Conservation (phyloP, 2,888 invertebrate species). For the Aphidoletes aphidimyza region DNA sequence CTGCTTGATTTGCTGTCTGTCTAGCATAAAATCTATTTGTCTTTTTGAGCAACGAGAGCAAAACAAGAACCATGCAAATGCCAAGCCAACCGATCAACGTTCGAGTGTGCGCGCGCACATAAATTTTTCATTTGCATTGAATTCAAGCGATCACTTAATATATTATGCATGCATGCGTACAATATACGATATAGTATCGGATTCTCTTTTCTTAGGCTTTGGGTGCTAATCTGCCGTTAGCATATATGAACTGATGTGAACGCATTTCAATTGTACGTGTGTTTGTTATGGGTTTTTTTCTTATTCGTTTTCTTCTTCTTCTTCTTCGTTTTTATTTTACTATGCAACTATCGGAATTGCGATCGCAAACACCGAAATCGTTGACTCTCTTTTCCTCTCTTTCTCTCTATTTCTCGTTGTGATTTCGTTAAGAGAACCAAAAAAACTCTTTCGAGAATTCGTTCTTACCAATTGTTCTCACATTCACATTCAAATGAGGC, state of each 20-base stretch:
- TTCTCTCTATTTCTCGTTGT: too few relatives aligned
- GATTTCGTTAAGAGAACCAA: too few relatives aligned
- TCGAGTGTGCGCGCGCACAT: background rate
- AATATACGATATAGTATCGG: background rate
- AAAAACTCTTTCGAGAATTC: background rate
- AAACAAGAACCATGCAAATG: too few relatives aligned
- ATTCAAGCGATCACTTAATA: slow-evolving; percentile 1
- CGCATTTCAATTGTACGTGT: background rate
- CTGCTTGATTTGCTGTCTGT: background rate
- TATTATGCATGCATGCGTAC: slow-evolving; percentile 26
- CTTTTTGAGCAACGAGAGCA: too few relatives aligned
- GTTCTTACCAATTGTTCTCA: background rate
- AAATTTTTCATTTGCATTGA: background rate
- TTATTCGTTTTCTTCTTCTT: too few relatives aligned
- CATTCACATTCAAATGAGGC: slow-evolving; percentile 12
- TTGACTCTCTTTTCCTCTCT: background rate
- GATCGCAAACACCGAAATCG: background rate
- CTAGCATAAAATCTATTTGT: background rate
- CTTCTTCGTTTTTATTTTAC: too few relatives aligned
- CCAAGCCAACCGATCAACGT: too few relatives aligned
- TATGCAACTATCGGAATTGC: background rate
- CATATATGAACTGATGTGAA: background rate
- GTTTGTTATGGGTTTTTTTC: too few relatives aligned
- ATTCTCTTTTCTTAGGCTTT: background rate
- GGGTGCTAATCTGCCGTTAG: background rate